Evolutionary conservation across 2,888 invertebrate species (phyloP), one percentile per base, ranked within the genome.

Genomic region (Augochlorella aurata): DNA sequence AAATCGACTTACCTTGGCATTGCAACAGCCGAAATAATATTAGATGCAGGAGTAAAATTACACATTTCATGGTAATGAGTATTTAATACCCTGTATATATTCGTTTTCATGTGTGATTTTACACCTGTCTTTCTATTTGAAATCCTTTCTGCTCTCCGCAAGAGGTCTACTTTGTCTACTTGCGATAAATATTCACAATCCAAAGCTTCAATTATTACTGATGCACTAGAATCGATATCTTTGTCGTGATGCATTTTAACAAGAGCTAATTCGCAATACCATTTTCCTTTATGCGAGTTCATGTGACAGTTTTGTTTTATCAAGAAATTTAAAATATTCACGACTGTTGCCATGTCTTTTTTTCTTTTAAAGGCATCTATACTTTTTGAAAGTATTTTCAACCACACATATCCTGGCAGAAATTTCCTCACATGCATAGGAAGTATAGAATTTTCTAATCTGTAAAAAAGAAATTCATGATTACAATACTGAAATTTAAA

Each of bases 311-410:
- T 74, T 38, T 90, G 89, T 7, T 83, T 21, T 29, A 93, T 84
- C 9, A 93, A 84, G 12, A 71, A 72, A 14, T 77, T 79, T 29
- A 93, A 78, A 58, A 88, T 85, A 44, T 87, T 61, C 2, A 89
- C 87, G 0, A 90, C 91, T 14, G 69, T 77, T 5, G 89, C 84
- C 0, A 80, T 90, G 16, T 90, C 85, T 7, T 81, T 73, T 8
- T 81, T 63, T 68, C 92, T 93, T 82, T 93, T 93, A 71, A 93
- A 92, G 16, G 91, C 89, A 3, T 91, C 89, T n/a, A 93, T 73
- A 45, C 90, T 91, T n/a, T 77, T 87, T 63, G 85, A 89, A n/a
- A 93, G 75, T 66, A 92, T 85, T 89, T 93, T 93, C 0, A 89
- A 77, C 93, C 92, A 93, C 0, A 82, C 29, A 67, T 91, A 90